Base-by-base conservation (phyloP, 1,140 invertebrate genomes). In the Palaemon carinicauda region DNA sequence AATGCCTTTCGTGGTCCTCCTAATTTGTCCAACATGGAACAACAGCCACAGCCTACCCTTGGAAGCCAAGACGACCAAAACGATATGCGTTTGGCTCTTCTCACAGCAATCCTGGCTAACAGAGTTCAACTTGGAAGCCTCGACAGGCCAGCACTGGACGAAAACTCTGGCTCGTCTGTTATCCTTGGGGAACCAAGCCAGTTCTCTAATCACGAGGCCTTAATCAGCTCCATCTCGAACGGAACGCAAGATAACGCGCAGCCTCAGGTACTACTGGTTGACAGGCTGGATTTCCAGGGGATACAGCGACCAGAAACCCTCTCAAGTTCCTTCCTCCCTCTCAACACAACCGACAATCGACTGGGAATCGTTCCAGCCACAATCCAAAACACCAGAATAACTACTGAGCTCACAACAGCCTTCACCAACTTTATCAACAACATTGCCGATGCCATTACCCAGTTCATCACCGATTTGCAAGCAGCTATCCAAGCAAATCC, bases 391-490 rank as follows among this genome's bases (percentile, higher is more conserved):
- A 19, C 27, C 78, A 14, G 51, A 21, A 50, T 80, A 10, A 75
- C 84, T 10, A 75, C 84, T 1, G 27, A 73, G 65, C n/a, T 86
- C 77, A 54, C 78, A 5, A 71, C 51, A 12, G 84, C 84, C 56
- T n/a, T 86, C 29, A 86, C 77, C 84, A 80, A 53, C 50, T 86
- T 86, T 52, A 27, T 86, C 65, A 80, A 82, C 27, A 19, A 31
- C 52, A 51, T 78, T n/a, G 73, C 74, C 24, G 27, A 56, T n/a
- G 82, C 82, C 73, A 77, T 84, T 29, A 84, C 73, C 15, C 77
- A 86, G 65, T 19, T 86, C 17, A 29, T 86, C 4, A 80, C 77
- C 10, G 84, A 86, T 12, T 29, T 86, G 9, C 84, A 86, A 29
- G 51, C 60, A 0, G 84, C 84, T n/a, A n/a, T 86, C 31, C 14